Evolutionary conservation across 1,140 invertebrate species (phyloP).

Genomic region (Ostrea edulis): DNA sequence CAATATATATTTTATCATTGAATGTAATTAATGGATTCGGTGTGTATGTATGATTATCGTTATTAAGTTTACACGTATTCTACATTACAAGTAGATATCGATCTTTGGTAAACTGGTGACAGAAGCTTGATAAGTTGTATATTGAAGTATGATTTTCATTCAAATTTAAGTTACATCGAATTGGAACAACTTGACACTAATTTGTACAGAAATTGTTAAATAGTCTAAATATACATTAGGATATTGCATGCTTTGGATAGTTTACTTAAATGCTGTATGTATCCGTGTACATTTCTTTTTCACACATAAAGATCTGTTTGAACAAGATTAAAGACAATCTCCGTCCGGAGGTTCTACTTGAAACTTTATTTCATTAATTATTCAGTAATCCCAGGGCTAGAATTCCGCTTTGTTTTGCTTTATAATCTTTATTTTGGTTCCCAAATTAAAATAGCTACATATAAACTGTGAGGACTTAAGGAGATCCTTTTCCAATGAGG

Average conservation of each 20-base stretch:
- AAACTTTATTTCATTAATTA: constrained; percentile 23
- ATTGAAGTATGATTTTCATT: no score
- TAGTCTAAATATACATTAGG: background rate
- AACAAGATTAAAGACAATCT: background rate
- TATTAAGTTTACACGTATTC: no score
- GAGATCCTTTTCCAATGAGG: background rate
- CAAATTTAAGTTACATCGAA: no score
- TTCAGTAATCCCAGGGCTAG: background rate
- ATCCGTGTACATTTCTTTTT: background rate
- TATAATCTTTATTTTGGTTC: constrained; percentile 30
- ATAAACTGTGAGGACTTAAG: constrained; percentile 23
- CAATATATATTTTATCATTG: no score
- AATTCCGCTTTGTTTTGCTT: constrained; percentile 24
- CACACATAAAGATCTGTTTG: background rate
- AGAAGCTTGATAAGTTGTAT: no score
- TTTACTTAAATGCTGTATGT: background rate
- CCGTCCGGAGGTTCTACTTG: background rate
- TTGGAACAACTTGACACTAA: no score
- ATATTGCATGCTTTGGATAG: background rate
- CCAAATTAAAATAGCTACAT: constrained; percentile 5
- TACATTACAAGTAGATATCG: no score
- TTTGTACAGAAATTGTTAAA: background rate
- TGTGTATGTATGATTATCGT: no score
- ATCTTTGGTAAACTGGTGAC: no score
- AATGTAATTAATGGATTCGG: no score